These are phyloP conservation scores for Xyrauchen texanus DNA, from an alignment of 2,113 vertebrate species.

Conservation along the genomic window DNA sequence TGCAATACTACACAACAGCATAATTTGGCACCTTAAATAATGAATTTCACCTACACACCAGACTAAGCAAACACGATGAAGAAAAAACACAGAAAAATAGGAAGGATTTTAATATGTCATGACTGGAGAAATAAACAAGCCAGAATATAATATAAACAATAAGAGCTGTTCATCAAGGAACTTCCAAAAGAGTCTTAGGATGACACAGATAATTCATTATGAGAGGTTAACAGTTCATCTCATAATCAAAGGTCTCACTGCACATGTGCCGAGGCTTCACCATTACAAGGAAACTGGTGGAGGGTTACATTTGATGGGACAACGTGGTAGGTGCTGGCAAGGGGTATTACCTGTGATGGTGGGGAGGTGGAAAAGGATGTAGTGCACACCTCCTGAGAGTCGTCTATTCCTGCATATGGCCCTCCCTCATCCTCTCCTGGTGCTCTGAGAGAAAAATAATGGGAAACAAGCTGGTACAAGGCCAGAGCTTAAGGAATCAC, in stretches of 20 bases:
- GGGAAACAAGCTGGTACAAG: not conserved
- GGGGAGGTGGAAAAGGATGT: slow-evolving; percentile 98
- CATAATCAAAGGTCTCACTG: not conserved
- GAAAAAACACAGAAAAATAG: not conserved
- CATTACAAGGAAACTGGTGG: not conserved
- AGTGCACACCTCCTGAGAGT: slow-evolving; percentile 96
- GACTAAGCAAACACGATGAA: not conserved
- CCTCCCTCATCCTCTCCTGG: slow-evolving; percentile 83
- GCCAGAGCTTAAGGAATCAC: not conserved
- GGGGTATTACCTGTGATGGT: slow-evolving; percentile 85
- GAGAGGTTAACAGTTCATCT: not conserved
- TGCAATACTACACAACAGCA: not conserved
- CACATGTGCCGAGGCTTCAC: not conserved
- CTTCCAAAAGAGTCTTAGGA: not conserved
- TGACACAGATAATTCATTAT: not conserved
- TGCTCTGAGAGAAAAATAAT: slow-evolving; percentile 60
- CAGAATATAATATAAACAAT: not conserved
- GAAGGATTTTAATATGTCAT: not conserved
- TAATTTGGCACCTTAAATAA: not conserved
- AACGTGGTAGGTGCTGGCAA: not conserved
- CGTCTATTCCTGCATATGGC: slow-evolving; percentile 84
- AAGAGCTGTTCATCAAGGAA: not conserved
- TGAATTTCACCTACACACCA: not conserved
- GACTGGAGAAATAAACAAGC: not conserved
- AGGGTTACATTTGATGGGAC: not conserved